A percentile compares a stretch with the other conserved stretches of the same genome.
Conservation (phyloP, 2,888 invertebrate species). For the Caenorhabditis angaria region DNA sequence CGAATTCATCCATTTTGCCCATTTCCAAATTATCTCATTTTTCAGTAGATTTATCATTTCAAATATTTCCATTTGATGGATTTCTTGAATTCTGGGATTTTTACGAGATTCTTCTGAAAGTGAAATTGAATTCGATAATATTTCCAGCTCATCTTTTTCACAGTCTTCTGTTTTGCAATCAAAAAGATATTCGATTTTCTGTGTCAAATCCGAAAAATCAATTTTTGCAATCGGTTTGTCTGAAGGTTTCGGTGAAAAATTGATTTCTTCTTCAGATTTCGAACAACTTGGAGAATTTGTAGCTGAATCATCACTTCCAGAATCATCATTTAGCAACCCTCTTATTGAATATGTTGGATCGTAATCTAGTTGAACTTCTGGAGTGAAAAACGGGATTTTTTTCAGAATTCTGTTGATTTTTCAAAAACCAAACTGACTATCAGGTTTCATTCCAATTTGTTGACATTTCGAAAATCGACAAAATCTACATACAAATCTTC, state of each 20-base stretch:
- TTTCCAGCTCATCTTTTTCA: background rate
- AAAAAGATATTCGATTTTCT: constrained; percentile 19
- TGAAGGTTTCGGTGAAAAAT: constrained; percentile 20
- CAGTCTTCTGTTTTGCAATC: background rate
- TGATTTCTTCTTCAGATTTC: too few relatives aligned
- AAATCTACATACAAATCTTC: constrained; percentile 35
- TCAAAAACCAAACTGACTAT: constrained; percentile 29
- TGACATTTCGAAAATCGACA: constrained; percentile 41
- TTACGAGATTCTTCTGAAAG: constrained; percentile 7
- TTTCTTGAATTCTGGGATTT: background rate
- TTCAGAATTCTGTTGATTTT: too few relatives aligned
- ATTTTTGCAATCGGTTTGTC: constrained; percentile 24
- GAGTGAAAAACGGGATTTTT: background rate
- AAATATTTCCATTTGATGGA: background rate
- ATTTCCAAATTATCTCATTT: constrained; percentile 23
- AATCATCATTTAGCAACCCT: constrained; percentile 26
- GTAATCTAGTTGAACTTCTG: constrained; percentile 36
- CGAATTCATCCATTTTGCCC: constrained; percentile 22
- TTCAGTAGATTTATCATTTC: constrained; percentile 20
- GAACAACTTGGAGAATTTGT: too few relatives aligned
- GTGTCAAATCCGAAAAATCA: constrained; percentile 19
- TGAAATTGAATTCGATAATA: too few relatives aligned
- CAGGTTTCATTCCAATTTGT: constrained; percentile 42
- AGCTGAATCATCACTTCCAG: too few relatives aligned
- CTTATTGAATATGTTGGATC: constrained; percentile 36